Conservation (phyloP, 2,797 vertebrate genomes). For the Antrozous pallidus region DNA sequence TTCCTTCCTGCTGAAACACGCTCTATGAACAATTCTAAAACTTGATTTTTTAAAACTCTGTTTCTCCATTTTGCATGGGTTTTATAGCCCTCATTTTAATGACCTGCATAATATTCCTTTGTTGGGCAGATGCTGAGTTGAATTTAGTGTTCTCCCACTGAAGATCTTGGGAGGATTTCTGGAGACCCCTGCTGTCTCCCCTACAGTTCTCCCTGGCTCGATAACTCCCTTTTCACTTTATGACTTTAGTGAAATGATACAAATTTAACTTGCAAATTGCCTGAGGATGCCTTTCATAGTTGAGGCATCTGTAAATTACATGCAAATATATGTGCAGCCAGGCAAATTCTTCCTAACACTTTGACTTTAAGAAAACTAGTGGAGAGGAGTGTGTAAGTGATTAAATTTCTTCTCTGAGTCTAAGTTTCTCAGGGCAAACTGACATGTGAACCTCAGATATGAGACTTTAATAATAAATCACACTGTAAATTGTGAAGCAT, state of each 20-base stretch:
- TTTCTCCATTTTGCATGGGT: constrained; percentile 21
- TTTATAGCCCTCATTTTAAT: constrained; percentile 65
- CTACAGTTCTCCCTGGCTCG: constrained; percentile 53
- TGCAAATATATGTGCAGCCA: neutral
- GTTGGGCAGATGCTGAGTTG: constrained; percentile 52
- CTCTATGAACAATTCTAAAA: neutral
- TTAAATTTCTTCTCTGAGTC: constrained; percentile 15
- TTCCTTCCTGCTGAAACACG: neutral
- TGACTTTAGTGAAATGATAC: constrained; percentile 54
- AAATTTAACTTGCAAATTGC: constrained; percentile 69
- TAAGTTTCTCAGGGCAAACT: neutral
- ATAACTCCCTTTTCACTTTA: constrained; percentile 52
- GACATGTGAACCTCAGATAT: neutral
- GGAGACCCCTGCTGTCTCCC: constrained; percentile 46
- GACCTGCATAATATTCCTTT: constrained; percentile 50
- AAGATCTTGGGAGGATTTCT: constrained; percentile 55
- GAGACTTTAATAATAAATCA: neutral
- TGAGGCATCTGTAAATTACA: constrained; percentile 64
- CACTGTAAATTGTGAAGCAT: neutral
- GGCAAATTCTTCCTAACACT: constrained; percentile 44
- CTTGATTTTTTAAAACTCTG: neutral
- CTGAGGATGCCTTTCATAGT: constrained; percentile 50
- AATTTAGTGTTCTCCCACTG: constrained; percentile 38
- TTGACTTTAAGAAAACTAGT: constrained; percentile 49
- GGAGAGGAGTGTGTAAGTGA: neutral